Evolutionary conservation across 2,888 invertebrate genomes (phyloP).

Genomic region (Tetramorium bicarinatum): DNA sequence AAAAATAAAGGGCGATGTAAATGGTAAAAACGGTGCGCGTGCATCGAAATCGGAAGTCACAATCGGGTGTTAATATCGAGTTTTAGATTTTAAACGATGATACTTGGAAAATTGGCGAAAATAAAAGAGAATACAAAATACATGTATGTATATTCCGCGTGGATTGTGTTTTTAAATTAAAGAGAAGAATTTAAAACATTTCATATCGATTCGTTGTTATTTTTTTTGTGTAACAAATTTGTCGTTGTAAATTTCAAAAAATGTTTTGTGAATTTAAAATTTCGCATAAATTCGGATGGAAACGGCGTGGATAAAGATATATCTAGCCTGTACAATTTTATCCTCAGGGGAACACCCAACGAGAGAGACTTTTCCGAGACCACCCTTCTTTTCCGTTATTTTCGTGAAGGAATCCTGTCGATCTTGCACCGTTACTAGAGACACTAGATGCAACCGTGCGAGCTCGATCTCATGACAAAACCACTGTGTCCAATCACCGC

Average conservation of each 20-base stretch:
- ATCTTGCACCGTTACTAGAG: conserved; percentile 68
- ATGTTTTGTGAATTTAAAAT: conserved; percentile 31
- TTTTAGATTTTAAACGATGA: conserved; percentile 33
- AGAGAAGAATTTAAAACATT: conserved; percentile 27
- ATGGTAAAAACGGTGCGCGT: conserved; percentile 11
- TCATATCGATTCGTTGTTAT: neutral
- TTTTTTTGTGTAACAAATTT: conserved; percentile 35
- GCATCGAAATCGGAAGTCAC: conserved; percentile 20
- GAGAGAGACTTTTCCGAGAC: conserved; percentile 59
- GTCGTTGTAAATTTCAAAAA: conserved; percentile 34
- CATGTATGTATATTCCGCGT: neutral
- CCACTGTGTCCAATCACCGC: conserved; percentile 53
- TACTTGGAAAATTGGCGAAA: conserved; percentile 26
- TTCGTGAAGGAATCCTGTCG: conserved; percentile 65
- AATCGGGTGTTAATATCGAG: conserved; percentile 46
- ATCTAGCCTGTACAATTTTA: conserved; percentile 60
- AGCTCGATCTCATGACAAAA: conserved; percentile 54
- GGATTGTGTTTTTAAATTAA: conserved; percentile 32
- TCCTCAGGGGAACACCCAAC: conserved; percentile 59
- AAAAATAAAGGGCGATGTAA: conserved; percentile 21
- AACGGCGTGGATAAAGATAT: conserved; percentile 31
- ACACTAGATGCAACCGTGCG: conserved; percentile 56
- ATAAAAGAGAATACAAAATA: conserved; percentile 25
- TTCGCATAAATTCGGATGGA: conserved; percentile 19
- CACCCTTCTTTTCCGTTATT: conserved; percentile 59